A percentile compares a stretch with the other conserved stretches of the same genome.
Evolutionary conservation across 2,888 invertebrate species (phyloP).

Genomic region (Drosophila yooni): DNA sequence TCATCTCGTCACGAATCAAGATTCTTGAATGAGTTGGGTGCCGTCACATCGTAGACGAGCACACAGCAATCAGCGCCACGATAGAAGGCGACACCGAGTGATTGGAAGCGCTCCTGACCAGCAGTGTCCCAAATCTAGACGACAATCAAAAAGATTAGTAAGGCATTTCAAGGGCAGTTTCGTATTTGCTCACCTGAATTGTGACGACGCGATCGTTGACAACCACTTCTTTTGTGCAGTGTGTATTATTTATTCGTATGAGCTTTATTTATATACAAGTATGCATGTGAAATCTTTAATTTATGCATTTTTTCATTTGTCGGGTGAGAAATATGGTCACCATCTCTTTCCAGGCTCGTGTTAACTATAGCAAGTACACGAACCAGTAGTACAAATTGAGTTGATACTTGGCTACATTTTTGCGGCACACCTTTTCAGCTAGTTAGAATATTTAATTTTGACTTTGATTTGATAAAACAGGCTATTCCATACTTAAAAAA

Average conservation of each 20-base stretch:
- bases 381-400: neutral
- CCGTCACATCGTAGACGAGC: constrained; percentile 99
- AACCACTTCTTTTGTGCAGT: constrained; percentile 98
- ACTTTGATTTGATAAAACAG: neutral
- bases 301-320: neutral
- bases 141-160: constrained; percentile 69
- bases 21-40: constrained; percentile 99
- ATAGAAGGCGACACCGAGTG: constrained; percentile 99
- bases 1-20: constrained; percentile 99
- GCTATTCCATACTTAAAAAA: neutral
- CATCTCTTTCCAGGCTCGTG: neutral
- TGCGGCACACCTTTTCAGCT: neutral
- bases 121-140: constrained; percentile 99
- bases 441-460: neutral
- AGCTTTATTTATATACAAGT: neutral
- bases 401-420: neutral
- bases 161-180: neutral
- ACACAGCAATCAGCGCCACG: constrained; percentile 99
- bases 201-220: constrained; percentile 99
- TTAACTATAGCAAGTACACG: neutral
- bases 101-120: constrained; percentile 99
- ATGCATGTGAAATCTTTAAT: neutral
- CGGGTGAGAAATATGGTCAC: neutral
- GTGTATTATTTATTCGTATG: neutral
- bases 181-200: constrained; percentile 90